A percentile compares a stretch with the other conserved stretches of the same genome.
Evolutionary conservation across 1,140 invertebrate species (phyloP).

Genomic region (Battus philenor): DNA sequence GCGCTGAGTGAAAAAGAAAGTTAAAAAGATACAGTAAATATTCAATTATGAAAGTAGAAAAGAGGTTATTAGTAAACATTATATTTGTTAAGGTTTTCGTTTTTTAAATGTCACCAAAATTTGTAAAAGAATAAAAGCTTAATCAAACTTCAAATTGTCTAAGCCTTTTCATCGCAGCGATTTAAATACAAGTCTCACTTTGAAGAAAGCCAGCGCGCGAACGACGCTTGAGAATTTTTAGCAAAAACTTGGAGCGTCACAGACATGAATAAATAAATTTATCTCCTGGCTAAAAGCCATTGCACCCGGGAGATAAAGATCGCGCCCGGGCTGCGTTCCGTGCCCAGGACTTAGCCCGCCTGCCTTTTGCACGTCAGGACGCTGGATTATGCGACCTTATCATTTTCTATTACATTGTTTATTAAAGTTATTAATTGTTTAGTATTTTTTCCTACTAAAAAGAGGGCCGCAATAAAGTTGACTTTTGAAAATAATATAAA

Average conservation of each 20-base stretch:
- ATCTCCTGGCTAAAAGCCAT: constrained; percentile 7
- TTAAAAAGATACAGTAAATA: no score
- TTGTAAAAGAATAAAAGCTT: constrained; percentile 1
- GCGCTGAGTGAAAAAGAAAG: no score
- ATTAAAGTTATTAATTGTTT: no score
- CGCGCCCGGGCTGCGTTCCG: background rate
- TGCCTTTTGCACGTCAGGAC: background rate
- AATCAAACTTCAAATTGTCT: constrained; percentile 5
- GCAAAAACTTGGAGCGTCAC: constrained; percentile 7
- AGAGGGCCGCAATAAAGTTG: no score
- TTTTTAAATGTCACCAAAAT: background rate
- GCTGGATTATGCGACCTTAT: no score
- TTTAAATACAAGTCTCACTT: constrained; percentile 6
- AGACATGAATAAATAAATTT: constrained; percentile 11
- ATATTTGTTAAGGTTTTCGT: background rate
- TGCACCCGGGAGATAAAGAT: constrained; percentile 10
- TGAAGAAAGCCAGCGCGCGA: constrained; percentile 1
- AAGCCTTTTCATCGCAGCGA: constrained; percentile 1
- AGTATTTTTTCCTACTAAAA: no score
- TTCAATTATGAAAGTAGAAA: no score
- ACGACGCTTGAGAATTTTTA: constrained; percentile 9
- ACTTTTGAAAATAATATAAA: no score
- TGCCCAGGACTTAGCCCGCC: background rate
- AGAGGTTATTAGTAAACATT: no score
- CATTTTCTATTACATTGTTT: no score